These are phyloP conservation scores for Ifrita kowaldi DNA, from an alignment of 2,113 vertebrate species.

Conservation along the genomic window DNA sequence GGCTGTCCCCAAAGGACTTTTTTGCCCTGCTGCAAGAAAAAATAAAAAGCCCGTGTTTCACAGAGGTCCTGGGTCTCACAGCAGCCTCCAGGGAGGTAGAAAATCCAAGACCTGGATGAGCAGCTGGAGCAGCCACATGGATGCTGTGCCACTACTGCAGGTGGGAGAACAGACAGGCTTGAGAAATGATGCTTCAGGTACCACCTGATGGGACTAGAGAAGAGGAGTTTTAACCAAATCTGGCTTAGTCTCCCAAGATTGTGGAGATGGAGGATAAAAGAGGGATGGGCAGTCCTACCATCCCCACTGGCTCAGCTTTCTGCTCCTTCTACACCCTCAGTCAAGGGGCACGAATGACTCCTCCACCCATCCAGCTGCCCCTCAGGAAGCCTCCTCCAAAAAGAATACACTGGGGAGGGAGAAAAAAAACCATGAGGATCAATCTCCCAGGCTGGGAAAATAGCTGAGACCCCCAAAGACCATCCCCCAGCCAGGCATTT, in stretches of 20 bases:
- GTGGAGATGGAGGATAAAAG: background rate
- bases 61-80: background rate
- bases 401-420: fast-evolving
- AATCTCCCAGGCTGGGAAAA: background rate
- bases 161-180: background rate
- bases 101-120: background rate
- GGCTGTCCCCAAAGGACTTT: background rate
- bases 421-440: background rate
- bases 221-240: background rate
- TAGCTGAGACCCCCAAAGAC: background rate
- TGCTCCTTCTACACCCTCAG: background rate
- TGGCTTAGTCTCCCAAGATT: background rate
- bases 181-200: background rate
- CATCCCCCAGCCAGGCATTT: background rate
- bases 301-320: background rate
- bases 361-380: background rate
- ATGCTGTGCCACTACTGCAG: background rate
- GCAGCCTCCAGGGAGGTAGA: background rate
- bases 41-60: background rate
- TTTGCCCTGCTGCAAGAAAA: background rate
- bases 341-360: background rate
- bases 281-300: background rate
- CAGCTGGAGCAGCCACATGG: background rate
- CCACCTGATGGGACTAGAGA: background rate
- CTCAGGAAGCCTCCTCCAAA: background rate